A percentile compares a stretch with the other conserved stretches of the same genome.
Conservation (phyloP, 2,113 vertebrate genomes). For the Silurus asotus region DNA sequence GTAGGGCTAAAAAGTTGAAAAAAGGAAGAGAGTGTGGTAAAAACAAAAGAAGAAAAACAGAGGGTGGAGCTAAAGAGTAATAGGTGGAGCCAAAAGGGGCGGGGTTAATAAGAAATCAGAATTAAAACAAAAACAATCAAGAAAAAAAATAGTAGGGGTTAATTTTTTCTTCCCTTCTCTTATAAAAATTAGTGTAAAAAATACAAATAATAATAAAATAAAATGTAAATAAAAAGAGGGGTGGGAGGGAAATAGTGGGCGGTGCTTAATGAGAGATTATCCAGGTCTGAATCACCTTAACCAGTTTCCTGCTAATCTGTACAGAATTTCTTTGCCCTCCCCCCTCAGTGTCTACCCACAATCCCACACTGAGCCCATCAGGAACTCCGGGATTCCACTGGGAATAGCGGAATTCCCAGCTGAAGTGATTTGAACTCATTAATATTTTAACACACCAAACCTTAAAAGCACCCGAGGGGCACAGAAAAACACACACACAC, state of each 20-base stretch:
- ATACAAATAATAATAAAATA: too few species aligned
- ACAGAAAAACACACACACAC: constrained; percentile 11
- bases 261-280: too few species aligned
- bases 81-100: not conserved
- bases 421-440: constrained; percentile 16
- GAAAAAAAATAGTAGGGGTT: too few species aligned
- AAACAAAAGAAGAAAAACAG: too few species aligned
- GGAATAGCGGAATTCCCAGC: constrained; percentile 22
- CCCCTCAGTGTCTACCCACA: not conserved
- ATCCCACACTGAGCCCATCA: not conserved
- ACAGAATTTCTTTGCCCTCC: not conserved
- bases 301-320: not conserved
- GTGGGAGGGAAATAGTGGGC: too few species aligned
- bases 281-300: too few species aligned
- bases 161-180: too few species aligned
- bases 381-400: not conserved
- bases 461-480: constrained; percentile 25
- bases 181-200: too few species aligned
- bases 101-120: not conserved
- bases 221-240: too few species aligned
- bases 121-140: too few species aligned
- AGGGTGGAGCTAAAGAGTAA: too few species aligned
- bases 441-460: constrained; percentile 22
- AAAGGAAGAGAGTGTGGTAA: too few species aligned
- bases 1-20: not conserved